Evolutionary conservation across 1,140 invertebrate species (phyloP).

Genomic region (Bombyx mori): DNA sequence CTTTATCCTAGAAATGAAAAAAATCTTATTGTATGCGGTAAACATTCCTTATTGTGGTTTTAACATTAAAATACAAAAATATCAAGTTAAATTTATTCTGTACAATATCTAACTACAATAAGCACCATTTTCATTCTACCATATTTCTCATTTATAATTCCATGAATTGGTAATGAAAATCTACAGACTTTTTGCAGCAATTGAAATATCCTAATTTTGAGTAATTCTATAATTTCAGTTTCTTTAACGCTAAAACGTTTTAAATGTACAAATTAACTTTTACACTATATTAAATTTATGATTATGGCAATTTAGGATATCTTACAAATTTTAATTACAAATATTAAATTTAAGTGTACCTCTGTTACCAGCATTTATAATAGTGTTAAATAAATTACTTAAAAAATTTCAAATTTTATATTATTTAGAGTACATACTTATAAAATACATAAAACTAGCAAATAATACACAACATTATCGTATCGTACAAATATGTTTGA

Average conservation of each 20-base stretch:
- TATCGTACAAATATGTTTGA: slow-evolving; percentile 15
- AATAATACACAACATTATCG: slow-evolving; percentile 13
- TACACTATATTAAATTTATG: too few species aligned
- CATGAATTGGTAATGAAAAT: background rate
- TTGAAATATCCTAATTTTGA: too few species aligned
- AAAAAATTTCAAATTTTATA: slow-evolving; percentile 11
- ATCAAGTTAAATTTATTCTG: slow-evolving; percentile 63
- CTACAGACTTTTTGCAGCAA: too few species aligned
- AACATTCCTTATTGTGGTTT: slow-evolving; percentile 11
- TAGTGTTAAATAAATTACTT: slow-evolving; percentile 28
- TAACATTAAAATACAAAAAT: slow-evolving; percentile 51
- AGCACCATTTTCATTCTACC: slow-evolving; percentile 62
- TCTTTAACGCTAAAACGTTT: too few species aligned
- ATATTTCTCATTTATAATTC: slow-evolving; percentile 23
- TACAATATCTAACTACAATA: slow-evolving; percentile 66
- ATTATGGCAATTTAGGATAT: too few species aligned
- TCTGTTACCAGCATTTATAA: slow-evolving; percentile 54
- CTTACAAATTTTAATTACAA: slow-evolving; percentile 19
- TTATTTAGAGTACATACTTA: background rate
- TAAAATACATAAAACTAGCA: slow-evolving; percentile 1
- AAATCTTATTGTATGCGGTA: slow-evolving; percentile 9
- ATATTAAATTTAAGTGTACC: slow-evolving; percentile 53
- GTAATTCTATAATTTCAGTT: too few species aligned
- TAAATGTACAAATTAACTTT: too few species aligned
- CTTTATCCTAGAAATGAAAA: background rate